Percentiles rank a stretch among this genome's conserved stretches.
Conservation (phyloP, 2,888 invertebrate species). For the Blastobasis adustella region DNA sequence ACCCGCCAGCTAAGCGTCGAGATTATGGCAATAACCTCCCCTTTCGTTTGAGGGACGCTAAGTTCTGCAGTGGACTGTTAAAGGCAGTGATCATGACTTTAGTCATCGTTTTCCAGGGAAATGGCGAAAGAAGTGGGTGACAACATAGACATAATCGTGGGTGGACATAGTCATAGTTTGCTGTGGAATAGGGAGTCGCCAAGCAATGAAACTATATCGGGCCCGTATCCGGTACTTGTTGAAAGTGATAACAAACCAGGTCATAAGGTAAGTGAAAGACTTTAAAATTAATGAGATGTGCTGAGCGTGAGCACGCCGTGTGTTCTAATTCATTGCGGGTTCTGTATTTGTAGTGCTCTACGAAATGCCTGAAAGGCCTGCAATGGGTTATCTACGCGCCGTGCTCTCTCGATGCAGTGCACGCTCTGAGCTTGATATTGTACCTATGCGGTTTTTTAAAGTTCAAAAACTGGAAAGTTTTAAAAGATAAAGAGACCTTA, state of each 20-base stretch:
- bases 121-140: constrained; percentile 80
- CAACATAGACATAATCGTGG: constrained; percentile 86
- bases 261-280: constrained; percentile 38
- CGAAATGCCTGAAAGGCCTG: no score
- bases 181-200: constrained; percentile 78
- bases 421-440: no score
- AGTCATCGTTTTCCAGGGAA: constrained; percentile 33
- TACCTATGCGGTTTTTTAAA: no score
- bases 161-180: constrained; percentile 88
- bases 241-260: constrained; percentile 29
- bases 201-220: constrained; percentile 70
- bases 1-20: no score
- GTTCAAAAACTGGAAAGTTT: no score
- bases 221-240: constrained; percentile 81
- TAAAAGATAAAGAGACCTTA: no score
- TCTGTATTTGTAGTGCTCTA: no score
- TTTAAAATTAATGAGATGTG: neutral
- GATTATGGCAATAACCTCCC: no score
- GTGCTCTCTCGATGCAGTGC: no score
- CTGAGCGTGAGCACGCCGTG: neutral
- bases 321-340: no score
- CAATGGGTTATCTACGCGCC: no score
- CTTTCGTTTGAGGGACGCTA: neutral
- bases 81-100: neutral
- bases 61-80: neutral